Percentiles rank a stretch among this genome's conserved stretches.
These are phyloP conservation scores for Myiothlypis coronata DNA, from an alignment of 2,797 vertebrate species.

Conservation along the genomic window DNA sequence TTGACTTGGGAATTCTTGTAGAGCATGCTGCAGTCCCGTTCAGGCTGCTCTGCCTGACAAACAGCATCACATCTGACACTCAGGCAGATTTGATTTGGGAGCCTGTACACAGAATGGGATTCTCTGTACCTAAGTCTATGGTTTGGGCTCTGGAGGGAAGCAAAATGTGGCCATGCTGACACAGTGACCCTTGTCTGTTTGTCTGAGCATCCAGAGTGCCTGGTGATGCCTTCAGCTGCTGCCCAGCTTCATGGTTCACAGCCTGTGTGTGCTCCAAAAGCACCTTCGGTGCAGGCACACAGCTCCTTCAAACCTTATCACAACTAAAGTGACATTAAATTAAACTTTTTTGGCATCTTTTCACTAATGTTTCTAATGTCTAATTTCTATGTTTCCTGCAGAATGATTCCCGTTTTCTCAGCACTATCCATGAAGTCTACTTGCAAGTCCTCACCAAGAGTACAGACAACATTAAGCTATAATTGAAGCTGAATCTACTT, in stretches of 20 bases:
- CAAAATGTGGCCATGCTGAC: neutral
- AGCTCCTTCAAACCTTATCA: neutral
- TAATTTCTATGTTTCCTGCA: slow-evolving; percentile 53
- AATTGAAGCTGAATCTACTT: slow-evolving; percentile 43
- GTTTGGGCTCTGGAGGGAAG: neutral
- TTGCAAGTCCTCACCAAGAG: slow-evolving; percentile 88
- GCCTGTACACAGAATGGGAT: neutral
- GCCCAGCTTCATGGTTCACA: neutral
- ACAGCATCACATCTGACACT: neutral
- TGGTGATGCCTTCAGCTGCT: neutral
- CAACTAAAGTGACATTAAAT: neutral
- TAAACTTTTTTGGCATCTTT: neutral
- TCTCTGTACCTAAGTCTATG: neutral
- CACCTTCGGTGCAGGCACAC: neutral
- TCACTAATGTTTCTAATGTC: neutral
- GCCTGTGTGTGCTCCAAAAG: neutral
- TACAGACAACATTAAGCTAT: slow-evolving; percentile 85
- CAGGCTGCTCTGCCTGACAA: neutral
- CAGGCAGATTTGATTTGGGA: neutral
- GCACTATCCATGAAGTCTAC: slow-evolving; percentile 91
- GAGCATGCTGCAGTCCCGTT: neutral
- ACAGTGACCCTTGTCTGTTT: neutral
- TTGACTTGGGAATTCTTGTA: neutral
- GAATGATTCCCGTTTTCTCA: slow-evolving; percentile 91
- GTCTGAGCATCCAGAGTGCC: neutral